A percentile compares a stretch with the other conserved stretches of the same genome.
These are phyloP conservation scores for Xyrauchen texanus DNA, from an alignment of 2,113 vertebrate genomes.

Conservation along the genomic window DNA sequence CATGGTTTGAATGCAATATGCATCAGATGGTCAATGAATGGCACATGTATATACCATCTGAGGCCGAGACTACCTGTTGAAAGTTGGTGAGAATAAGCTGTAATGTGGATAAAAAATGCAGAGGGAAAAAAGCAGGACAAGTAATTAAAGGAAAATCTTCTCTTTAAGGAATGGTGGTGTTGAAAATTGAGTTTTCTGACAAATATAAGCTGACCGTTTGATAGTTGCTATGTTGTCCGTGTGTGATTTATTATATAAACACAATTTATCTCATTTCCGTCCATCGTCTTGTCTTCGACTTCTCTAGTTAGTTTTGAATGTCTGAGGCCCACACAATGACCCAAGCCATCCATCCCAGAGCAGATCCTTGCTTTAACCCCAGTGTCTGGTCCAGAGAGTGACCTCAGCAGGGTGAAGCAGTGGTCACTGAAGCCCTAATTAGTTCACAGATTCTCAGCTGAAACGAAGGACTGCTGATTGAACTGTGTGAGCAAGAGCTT, in stretches of 20 bases:
- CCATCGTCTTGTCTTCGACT: constrained; percentile 27
- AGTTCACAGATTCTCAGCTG: constrained; percentile 50
- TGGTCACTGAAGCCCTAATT: constrained; percentile 48
- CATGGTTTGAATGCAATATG: too few relatives aligned
- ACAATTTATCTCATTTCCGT: constrained; percentile 34
- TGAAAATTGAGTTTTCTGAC: too few relatives aligned
- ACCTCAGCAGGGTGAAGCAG: constrained; percentile 48
- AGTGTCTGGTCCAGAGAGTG: constrained; percentile 47
- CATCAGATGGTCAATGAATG: too few relatives aligned
- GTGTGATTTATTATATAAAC: constrained; percentile 26
- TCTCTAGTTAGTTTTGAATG: constrained; percentile 33
- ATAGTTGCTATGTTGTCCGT: background rate
- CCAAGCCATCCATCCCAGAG: constrained; percentile 34
- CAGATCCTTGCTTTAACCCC: constrained; percentile 40
- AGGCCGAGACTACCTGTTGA: too few relatives aligned
- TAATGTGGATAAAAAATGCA: too few relatives aligned
- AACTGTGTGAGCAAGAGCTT: constrained; percentile 44
- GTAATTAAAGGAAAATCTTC: too few relatives aligned
- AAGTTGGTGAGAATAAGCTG: too few relatives aligned
- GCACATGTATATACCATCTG: too few relatives aligned
- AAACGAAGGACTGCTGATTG: constrained; percentile 53
- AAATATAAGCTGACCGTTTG: too few relatives aligned
- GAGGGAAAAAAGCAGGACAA: too few relatives aligned
- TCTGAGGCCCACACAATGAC: constrained; percentile 34
- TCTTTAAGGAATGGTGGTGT: too few relatives aligned